A percentile compares a stretch with the other conserved stretches of the same genome.
These are phyloP conservation scores for Cataglyphis livida DNA, from an alignment of 2,888 invertebrate species.

Conservation along the genomic window DNA sequence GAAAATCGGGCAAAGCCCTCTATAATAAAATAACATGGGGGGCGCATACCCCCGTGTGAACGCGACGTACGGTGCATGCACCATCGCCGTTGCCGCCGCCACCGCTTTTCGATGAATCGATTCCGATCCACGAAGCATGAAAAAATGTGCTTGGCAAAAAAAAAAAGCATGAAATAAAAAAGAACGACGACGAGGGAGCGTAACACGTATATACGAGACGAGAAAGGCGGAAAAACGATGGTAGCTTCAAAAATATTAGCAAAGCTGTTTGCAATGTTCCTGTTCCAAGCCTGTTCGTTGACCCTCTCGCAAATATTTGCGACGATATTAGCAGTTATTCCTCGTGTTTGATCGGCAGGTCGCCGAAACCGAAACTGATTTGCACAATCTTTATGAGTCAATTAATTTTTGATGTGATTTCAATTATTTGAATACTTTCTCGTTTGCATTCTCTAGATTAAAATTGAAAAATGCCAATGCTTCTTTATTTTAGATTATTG, in stretches of 20 bases:
- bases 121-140: conserved; percentile 59
- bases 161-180: conserved; percentile 38
- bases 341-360: conserved; percentile 9
- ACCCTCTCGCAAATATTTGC: conserved; percentile 44
- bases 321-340: conserved; percentile 16
- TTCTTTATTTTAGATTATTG: background rate
- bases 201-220: conserved; percentile 9
- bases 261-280: conserved; percentile 21
- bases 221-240: conserved; percentile 31
- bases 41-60: conserved; percentile 49
- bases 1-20: conserved; percentile 58
- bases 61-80: conserved; percentile 48
- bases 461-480: background rate
- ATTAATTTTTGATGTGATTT: background rate
- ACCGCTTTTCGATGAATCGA: conserved; percentile 55
- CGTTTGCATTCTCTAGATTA: background rate
- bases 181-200: conserved; percentile 3
- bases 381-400: conserved; percentile 1
- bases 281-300: conserved; percentile 17
- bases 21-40: conserved; percentile 27
- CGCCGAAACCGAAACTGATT: background rate
- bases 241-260: conserved; percentile 51
- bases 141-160: conserved; percentile 56
- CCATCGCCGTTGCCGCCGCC: conserved; percentile 28
- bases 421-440: conserved; percentile 4